Evolutionary conservation across 2,113 vertebrate genomes (phyloP).

Genomic region (Pseudorasbora parva): DNA sequence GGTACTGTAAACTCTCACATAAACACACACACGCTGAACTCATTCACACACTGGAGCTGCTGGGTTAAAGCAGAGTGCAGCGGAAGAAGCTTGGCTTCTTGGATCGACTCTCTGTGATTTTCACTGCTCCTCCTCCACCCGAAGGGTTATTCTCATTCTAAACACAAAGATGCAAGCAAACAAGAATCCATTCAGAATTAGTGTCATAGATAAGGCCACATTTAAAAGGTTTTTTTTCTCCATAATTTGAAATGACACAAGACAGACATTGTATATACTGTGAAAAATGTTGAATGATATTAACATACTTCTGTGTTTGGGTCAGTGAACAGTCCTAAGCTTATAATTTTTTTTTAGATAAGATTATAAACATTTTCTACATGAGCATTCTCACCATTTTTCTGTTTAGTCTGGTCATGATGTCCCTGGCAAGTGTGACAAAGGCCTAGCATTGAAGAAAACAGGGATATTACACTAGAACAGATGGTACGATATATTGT

Average conservation of each 20-base stretch:
- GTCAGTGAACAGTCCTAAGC: neutral
- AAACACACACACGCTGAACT: neutral
- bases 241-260: neutral
- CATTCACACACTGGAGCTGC: neutral
- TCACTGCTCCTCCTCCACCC: conserved; percentile 86
- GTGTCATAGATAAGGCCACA: neutral
- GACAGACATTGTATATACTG: neutral
- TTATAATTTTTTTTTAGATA: neutral
- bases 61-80: conserved; percentile 84
- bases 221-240: neutral
- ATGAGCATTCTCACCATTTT: conserved; percentile 85
- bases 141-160: conserved; percentile 84
- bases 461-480: neutral
- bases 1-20: conserved; percentile 35
- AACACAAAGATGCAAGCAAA: conserved; percentile 44
- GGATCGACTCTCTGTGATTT: conserved; percentile 95
- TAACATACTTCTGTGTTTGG: neutral
- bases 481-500: neutral
- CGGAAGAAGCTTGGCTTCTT: conserved; percentile 96
- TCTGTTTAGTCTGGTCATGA: conserved; percentile 95
- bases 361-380: neutral
- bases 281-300: neutral
- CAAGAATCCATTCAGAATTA: conserved; percentile 7
- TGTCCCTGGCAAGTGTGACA: conserved; percentile 94
- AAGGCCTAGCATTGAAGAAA: conserved; percentile 81